Evolutionary conservation across 37 sponge, comb jelly and placozoan genomes (phyloP), one percentile per base, ranked within the genome.

Genomic region (Ephydatia muelleri): DNA sequence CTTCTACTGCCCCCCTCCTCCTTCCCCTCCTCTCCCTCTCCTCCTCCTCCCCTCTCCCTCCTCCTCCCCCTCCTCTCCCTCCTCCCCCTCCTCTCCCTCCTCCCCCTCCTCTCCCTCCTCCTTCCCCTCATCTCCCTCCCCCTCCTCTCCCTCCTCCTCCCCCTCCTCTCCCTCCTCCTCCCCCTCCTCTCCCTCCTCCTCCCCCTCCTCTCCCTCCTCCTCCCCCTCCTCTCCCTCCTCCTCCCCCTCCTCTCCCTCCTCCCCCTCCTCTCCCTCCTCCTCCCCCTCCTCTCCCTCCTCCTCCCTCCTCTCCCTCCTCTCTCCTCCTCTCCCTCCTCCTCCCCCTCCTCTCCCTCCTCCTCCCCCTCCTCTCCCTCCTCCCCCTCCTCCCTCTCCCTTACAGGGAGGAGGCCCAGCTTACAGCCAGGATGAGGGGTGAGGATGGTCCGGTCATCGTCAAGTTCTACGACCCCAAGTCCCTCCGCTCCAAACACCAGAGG

Each of bases 361-460:
- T 21, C 57, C 19, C 16, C 57, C 57, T 14, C 57, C 16, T 21
- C 16, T 57, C 57, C 57, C 16, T 14, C 57, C 57, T 25, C 73
- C 27, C 39, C 49, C 6, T 25, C 23, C 28, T 39, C 67, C 43
- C 13, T 25, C 83, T 49, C 23, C n/a, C 19, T 0, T 32, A 29
- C 32, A 90, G 94, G 68, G 81, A 84, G 38, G 91, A 94, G 65
- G 78, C 73, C 13, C 49, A 82, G 35, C 32, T 88, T 31, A 65
- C 84, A 22, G 91, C 91, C 26, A 90, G 81, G 71, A 80, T 83
- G 72, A 30, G 88, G 68, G 91, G 91, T n/a, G 91, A 84, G 38
- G 91, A 90, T 67, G 88, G 91, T 9, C 88, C 88, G 0, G 75
- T 94, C 3, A 74, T 88, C 22, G 78, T 86, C 23, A 82, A 80